Evolutionary conservation across 2,888 invertebrate species (phyloP), one percentile per base, ranked within the genome.

Genomic region (Ochropleura plecta): DNA sequence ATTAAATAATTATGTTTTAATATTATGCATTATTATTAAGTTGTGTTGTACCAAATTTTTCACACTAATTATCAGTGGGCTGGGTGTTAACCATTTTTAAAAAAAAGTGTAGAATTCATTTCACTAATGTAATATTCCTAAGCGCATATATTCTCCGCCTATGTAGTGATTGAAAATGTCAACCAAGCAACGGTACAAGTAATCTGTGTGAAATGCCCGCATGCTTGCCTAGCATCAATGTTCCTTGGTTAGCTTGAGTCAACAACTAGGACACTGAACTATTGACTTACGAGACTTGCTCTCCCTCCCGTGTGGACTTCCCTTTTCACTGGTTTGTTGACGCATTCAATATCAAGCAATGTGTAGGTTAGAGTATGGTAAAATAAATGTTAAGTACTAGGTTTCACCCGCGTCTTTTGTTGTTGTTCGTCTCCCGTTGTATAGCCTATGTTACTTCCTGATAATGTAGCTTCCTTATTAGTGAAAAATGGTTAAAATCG

Each of bases 171-270:
- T 7, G 20, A 63, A 55, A 20, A 51, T 20, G n/a, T 69, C 9
- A 7, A 75, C 53, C 69, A 62, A 46, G 20, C 12, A 0, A 18
- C 18, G 60, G 18, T 55, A 64, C 44, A 49, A 76, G 49, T 20
- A 65, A 68, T 65, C 46, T 68, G 67, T 80, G 60, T 71, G 71
- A 55, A 71, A 64, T 49, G n/a, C 80, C 76, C 79, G 76, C 64
- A 80, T 80, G 79, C 65, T 57, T 51, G 44, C 53, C 16, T 48
- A n/a, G 44, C 59, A 46, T 57, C 55, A 46, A 51, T 49, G 63
- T 40, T 64, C 51, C 20, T 66, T 66, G 63, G 67, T 68, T 51
- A 40, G 20, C 12, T 67, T 64, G 44, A 44, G 70, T 69, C 53
- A 63, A 79, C 67, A 70, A 67, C 66, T 70, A 60, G 64, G 67